Evolutionary conservation across 2,888 invertebrate genomes (phyloP).

Genomic region (Dasypogon diadema): DNA sequence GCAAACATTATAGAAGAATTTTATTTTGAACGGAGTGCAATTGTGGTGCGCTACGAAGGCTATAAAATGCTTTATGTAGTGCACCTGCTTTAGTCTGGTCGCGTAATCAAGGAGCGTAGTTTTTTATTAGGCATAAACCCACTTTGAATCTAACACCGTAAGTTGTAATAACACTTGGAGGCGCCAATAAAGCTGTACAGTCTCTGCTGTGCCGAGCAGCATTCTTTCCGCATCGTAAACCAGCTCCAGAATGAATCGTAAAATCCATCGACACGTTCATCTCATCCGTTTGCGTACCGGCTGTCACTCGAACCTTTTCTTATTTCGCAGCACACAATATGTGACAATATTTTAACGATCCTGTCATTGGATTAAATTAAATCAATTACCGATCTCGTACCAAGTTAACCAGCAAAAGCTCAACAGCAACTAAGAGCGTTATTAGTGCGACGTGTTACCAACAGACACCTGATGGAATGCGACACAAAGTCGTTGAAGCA

Average conservation of each 20-base stretch:
- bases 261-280: slow-evolving; percentile 27
- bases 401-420: slow-evolving; percentile 44
- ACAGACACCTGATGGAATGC: slow-evolving; percentile 50
- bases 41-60: no score
- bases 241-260: slow-evolving; percentile 21
- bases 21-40: no score
- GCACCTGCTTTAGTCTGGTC: no score
- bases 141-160: slow-evolving; percentile 32
- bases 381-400: slow-evolving; percentile 45
- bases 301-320: background rate
- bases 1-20: no score
- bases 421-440: background rate
- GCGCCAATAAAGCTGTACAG: background rate
- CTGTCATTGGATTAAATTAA: slow-evolving; percentile 49
- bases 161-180: background rate
- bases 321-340: slow-evolving; percentile 22
- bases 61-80: no score
- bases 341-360: slow-evolving; percentile 51
- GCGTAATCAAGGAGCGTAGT: background rate
- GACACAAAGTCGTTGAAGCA: background rate
- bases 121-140: slow-evolving; percentile 15
- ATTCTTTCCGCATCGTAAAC: slow-evolving; percentile 38
- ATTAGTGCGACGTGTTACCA: slow-evolving; percentile 36
- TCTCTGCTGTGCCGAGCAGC: background rate
- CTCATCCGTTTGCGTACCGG: background rate